phyloP scores from a whole-genome alignment of 2,888 invertebrate species.

The Melinaea menophilus region DNA sequence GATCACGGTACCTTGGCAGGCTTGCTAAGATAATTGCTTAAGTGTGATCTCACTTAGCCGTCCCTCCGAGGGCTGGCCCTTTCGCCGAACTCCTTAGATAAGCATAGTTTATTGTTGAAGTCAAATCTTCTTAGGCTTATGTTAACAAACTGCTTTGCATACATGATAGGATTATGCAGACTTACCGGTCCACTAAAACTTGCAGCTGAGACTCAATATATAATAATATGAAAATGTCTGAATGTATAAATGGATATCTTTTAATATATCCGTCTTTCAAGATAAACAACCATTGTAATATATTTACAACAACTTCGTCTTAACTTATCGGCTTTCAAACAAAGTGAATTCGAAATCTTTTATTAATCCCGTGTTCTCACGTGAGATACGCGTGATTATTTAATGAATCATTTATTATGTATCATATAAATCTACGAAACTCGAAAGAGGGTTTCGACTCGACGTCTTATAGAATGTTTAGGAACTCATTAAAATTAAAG shows the following conservation, averaged over 20 bases:
- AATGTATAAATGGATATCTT: background rate
- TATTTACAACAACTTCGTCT: constrained; percentile 12
- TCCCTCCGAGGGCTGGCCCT: constrained; percentile 37
- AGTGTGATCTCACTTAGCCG: constrained; percentile 42
- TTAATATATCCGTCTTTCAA: constrained; percentile 7
- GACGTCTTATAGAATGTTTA: constrained; percentile 32
- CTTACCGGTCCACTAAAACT: background rate
- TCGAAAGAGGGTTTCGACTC: constrained; percentile 35
- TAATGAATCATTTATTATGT: constrained; percentile 35
- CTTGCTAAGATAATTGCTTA: constrained; percentile 39
- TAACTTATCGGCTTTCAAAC: constrained; percentile 8
- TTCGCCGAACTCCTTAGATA: constrained; percentile 41
- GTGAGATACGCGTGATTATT: constrained; percentile 32
- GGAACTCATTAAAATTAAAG: constrained; percentile 31
- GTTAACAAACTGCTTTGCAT: constrained; percentile 36
- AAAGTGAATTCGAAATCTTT: constrained; percentile 14
- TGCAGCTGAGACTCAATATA: constrained; percentile 2
- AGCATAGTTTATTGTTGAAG: constrained; percentile 40
- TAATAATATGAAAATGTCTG: too few species aligned
- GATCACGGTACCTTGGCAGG: constrained; percentile 33
- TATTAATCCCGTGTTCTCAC: constrained; percentile 25
- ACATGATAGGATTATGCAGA: constrained; percentile 22
- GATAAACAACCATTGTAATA: background rate
- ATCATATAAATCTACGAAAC: constrained; percentile 35
- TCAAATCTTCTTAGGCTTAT: constrained; percentile 37